These are phyloP conservation scores for Patiria miniata DNA, from an alignment of 35 echinoderm and acorn worm genomes.

Conservation along the genomic window DNA sequence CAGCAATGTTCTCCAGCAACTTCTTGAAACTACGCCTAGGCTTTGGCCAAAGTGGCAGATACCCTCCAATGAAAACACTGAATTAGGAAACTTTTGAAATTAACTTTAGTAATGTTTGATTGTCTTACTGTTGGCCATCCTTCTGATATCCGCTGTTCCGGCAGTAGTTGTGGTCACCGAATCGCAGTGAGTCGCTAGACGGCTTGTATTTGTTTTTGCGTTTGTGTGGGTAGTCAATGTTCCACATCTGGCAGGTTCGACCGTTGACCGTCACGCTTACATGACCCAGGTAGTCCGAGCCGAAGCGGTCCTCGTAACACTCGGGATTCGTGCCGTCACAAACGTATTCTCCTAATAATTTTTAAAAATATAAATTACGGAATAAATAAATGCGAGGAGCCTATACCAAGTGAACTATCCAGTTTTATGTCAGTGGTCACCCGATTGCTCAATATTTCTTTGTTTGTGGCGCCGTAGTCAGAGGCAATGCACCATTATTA, in stretches of 20 bases:
- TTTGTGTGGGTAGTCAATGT: not conserved
- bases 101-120: not conserved
- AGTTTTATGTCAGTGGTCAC: too few species aligned
- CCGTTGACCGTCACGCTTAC: not conserved
- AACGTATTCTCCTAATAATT: not conserved
- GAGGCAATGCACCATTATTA: too few species aligned
- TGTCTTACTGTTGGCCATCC: not conserved
- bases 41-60: too few species aligned
- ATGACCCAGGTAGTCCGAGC: slow-evolving; percentile 7
- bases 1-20: too few species aligned
- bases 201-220: not conserved
- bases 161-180: slow-evolving; percentile 31
- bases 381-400: too few species aligned
- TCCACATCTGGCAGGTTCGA: slow-evolving; percentile 17
- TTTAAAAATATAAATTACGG: too few species aligned
- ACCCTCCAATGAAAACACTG: too few species aligned
- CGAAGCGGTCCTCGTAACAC: not conserved
- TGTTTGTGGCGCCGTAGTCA: too few species aligned
- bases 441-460: too few species aligned
- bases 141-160: not conserved
- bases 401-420: too few species aligned
- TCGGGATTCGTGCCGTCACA: not conserved
- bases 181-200: not conserved
- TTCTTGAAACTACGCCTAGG: too few species aligned
- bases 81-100: too few species aligned